phyloP scores from a whole-genome alignment of 1,140 invertebrate species.

The Heliconius hermathena region DNA sequence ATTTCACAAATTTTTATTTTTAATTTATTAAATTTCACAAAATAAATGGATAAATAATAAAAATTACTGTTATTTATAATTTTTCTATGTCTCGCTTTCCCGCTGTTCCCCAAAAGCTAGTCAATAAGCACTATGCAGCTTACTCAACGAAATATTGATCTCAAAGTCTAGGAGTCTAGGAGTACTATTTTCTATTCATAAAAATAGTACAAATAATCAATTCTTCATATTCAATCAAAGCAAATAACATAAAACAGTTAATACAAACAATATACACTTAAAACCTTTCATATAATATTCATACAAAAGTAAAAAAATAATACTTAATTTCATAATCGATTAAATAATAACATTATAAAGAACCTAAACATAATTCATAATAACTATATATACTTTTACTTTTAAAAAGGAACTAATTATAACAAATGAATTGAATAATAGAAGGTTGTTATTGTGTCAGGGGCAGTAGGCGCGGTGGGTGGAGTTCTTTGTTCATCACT shows the following conservation, averaged over 20 bases:
- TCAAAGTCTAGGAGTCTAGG: too few relatives aligned
- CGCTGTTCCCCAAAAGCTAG: too few relatives aligned
- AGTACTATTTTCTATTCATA: too few relatives aligned
- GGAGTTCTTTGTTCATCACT: conserved; percentile 42
- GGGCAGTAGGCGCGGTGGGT: conserved; percentile 45
- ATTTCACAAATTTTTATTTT: too few relatives aligned
- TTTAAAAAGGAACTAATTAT: conserved; percentile 21
- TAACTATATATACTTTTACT: conserved; percentile 11
- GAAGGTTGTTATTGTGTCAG: conserved; percentile 41
- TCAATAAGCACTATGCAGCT: background rate
- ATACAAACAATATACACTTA: background rate
- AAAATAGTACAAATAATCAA: background rate
- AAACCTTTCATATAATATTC: background rate
- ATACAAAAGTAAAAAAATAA: background rate
- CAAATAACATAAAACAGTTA: background rate
- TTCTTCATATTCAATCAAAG: background rate
- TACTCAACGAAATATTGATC: background rate
- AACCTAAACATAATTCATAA: conserved; percentile 1
- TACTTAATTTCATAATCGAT: background rate
- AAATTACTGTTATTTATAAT: background rate
- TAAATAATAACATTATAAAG: background rate
- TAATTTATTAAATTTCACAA: background rate
- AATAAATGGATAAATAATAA: background rate
- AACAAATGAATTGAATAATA: conserved; percentile 27
- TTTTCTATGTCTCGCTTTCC: too few relatives aligned